These are phyloP conservation scores for Drosophila littoralis DNA, from an alignment of 1,140 invertebrate genomes.

Conservation along the genomic window DNA sequence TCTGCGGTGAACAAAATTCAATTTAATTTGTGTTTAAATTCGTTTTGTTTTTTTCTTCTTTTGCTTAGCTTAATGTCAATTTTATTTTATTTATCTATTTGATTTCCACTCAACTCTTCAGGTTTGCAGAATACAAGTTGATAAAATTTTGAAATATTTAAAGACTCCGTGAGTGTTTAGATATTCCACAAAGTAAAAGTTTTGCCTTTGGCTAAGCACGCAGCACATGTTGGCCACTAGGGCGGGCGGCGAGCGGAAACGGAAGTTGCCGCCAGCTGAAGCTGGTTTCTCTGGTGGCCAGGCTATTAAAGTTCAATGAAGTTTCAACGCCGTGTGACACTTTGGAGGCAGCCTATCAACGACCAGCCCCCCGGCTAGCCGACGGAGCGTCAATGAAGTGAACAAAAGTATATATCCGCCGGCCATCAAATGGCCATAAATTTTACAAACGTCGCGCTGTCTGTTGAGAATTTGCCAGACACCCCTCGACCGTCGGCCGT, in stretches of 20 bases:
- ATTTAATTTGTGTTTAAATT: conserved; percentile 39
- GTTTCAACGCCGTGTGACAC: conserved; percentile 66
- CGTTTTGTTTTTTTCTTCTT: conserved; percentile 7
- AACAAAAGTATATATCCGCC: conserved; percentile 70
- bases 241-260: conserved; percentile 5
- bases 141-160: background rate
- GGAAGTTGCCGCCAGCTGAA: conserved; percentile 30
- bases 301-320: conserved; percentile 80
- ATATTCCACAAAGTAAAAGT: background rate
- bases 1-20: conserved; percentile 26
- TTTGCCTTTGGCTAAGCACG: background rate
- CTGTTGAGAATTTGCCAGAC: conserved; percentile 56
- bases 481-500: background rate
- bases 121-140: too few relatives aligned
- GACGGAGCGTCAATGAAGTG: conserved; percentile 66
- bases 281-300: conserved; percentile 29
- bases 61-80: conserved; percentile 23
- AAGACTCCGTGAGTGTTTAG: background rate
- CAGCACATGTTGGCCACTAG: conserved; percentile 33
- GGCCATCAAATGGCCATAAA: conserved; percentile 79
- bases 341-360: conserved; percentile 47
- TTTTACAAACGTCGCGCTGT: conserved; percentile 61
- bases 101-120: too few relatives aligned
- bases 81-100: conserved; percentile 1
- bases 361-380: conserved; percentile 5